Base-by-base conservation (phyloP, 2,113 vertebrate genomes). In the Herpetotheres cachinnans region DNA sequence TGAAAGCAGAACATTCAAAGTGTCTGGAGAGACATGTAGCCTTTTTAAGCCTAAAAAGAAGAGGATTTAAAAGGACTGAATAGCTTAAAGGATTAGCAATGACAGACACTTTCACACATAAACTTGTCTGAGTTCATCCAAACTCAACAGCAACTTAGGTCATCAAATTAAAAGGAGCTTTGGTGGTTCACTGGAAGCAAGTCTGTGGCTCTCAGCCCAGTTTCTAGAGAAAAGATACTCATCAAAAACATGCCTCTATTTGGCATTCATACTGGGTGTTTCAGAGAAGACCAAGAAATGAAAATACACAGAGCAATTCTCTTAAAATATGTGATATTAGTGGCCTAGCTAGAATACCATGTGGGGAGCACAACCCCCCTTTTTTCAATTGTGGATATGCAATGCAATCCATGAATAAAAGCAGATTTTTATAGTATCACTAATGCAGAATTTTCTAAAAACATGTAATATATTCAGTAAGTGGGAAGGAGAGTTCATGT, bases 201-300 rank as follows among this genome's bases (percentile, higher is more conserved):
- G 81, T 54, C 50, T 76, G 36, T 96, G 96, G 96, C 95, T 50
- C 58, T 80, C 81, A 87, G 83, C 95, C 96, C 91, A 73, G 86
- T 93, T 95, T 92, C 83, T 93, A 69, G 65, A 96, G 93, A 95
- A 97, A 84, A 91, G 70, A 86, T 70, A 92, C 66, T 91, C 69
- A 87, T 74, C 21, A 72, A 62, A 95, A 95, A 40, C 94, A 96
- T 85, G 91, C 61, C 91, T 97, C 91, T 95, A 95, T 97, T 95
- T 95, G 96, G 97, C 77, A 13, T 91, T 92, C 62, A 40, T 63
- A 44, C 58, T 54, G 52, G 4, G 29, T 66, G 47, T 63, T 93
- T 91, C 77, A 87, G 89, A 86, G 86, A 91, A 89, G 72, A 67
- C 59, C 16, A 79, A 76, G 40, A 70, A 78, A 38, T 67, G 18